These are phyloP conservation scores for Ganaspis brasiliensis DNA, from an alignment of 2,888 invertebrate genomes.

Conservation along the genomic window DNA sequence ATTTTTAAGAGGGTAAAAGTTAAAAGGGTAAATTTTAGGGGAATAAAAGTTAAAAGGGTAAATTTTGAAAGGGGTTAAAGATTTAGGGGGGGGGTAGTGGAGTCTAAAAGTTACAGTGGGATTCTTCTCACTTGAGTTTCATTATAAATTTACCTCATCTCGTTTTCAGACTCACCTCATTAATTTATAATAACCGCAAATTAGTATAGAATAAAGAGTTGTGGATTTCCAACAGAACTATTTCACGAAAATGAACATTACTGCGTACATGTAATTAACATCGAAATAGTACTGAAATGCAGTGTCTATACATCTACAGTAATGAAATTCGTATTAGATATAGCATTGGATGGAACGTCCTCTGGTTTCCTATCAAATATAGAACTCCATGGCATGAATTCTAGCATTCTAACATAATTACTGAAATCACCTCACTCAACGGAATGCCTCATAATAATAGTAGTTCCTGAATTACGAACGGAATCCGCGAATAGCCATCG, in stretches of 20 bases:
- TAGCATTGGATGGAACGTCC: conserved; percentile 34
- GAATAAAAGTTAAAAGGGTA: too few relatives aligned
- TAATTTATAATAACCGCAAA: too few relatives aligned
- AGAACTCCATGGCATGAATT: conserved; percentile 26
- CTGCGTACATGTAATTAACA: neutral
- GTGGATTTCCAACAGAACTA: too few relatives aligned
- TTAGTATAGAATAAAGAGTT: too few relatives aligned
- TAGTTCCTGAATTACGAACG: conserved; percentile 37
- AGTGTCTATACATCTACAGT: neutral
- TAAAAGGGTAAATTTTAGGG: too few relatives aligned
- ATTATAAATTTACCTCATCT: too few relatives aligned
- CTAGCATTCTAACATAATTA: conserved; percentile 43
- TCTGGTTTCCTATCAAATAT: conserved; percentile 40
- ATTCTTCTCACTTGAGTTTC: too few relatives aligned
- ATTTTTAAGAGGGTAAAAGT: too few relatives aligned
- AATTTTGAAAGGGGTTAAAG: too few relatives aligned
- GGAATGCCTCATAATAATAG: conserved; percentile 41
- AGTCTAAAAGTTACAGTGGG: too few relatives aligned
- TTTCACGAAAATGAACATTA: neutral
- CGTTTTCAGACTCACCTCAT: too few relatives aligned
- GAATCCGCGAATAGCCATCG: conserved; percentile 40
- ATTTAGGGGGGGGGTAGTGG: too few relatives aligned
- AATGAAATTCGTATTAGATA: conserved; percentile 36
- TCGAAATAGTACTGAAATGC: neutral
- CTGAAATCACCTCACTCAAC: conserved; percentile 35